Base-by-base conservation (phyloP, 2,888 invertebrate species). In the Allygus modestus region DNA sequence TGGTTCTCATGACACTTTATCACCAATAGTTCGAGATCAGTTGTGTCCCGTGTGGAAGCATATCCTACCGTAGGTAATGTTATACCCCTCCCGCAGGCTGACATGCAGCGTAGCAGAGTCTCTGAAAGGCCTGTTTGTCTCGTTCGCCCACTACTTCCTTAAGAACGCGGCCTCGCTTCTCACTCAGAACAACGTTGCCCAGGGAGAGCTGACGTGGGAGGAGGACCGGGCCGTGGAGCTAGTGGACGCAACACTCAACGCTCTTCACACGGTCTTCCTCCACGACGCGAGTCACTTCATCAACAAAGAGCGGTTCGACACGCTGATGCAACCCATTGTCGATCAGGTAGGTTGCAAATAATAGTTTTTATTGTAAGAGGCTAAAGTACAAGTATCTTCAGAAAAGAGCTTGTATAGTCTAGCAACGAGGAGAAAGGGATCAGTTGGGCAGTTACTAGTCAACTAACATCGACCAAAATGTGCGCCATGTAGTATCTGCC, bases 101-200 rank as follows among this genome's bases (percentile, higher is more conserved):
- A 96, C 96, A 84, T 93, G 93, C 86, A 94, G 93, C 65, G 94
- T 98, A 79, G 96, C 97, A 0, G 95, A 95, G 82, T 94, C 94
- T 85, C 91, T 99, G 4, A 97, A 97, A 90, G 96, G 97, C 5
- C 91, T 99, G 0, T 98, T 98, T 90, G 95, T 96, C 0, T 91
- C 97, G n/a, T 98, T 98, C 90, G 97, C 97, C 73, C 95, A 95
- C 0, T 95, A 96, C 88, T 95, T 97, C 88, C 91, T 98, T 20
- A 94, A 94, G 88, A 96, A 97, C 89, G 95, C 97, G 0, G 94
- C 97, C 0, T 92, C 93, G 0, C 90, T 96, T n/a, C 91, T 97
- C 17, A 93, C 94, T 84, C 90, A 92, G 51, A 95, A 95, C 88
- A 96, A 97, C 89, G 91, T 90, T 0, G 91, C 92, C 15, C 93